phyloP scores from a whole-genome alignment of 2,797 vertebrate genomes.

The Rhynchotus rufescens region DNA sequence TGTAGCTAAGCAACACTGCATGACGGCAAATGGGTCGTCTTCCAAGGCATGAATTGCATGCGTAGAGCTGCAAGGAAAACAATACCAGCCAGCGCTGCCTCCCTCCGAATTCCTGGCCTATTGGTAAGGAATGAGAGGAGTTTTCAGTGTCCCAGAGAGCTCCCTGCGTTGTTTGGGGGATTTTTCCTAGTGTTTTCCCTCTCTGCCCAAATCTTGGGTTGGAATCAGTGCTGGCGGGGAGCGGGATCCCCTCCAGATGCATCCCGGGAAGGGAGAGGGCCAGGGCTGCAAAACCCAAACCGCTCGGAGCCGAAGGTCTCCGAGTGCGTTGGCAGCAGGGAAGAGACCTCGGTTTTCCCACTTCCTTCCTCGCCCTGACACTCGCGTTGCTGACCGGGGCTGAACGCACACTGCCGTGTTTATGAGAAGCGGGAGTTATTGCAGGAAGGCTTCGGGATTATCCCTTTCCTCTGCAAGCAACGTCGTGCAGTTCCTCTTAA shows the following conservation, averaged over 20 bases:
- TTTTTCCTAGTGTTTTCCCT: background rate
- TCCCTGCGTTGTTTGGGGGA: background rate
- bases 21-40: constrained; percentile 71
- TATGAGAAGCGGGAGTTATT: constrained; percentile 8
- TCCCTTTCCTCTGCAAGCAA: constrained; percentile 36
- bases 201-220: constrained; percentile 6
- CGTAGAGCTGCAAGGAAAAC: constrained; percentile 64
- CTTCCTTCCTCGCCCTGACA: background rate
- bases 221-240: background rate
- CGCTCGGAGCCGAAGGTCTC: constrained; percentile 2
- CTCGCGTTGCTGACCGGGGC: background rate
- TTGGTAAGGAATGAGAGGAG: constrained; percentile 46
- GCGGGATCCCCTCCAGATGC: background rate
- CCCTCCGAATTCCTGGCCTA: constrained; percentile 17
- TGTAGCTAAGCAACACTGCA: constrained; percentile 72
- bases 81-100: constrained; percentile 27
- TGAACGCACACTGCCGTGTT: background rate
- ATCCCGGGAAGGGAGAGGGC: background rate
- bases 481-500: constrained; percentile 51
- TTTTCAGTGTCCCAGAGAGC: background rate
- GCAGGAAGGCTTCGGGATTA: constrained; percentile 35
- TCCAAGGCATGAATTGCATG: constrained; percentile 70
- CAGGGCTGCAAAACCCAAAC: background rate
- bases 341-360: background rate
- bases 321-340: background rate